A percentile compares a stretch with the other conserved stretches of the same genome.
These are phyloP conservation scores for Zaprionus taronus DNA, from an alignment of 1,140 invertebrate genomes.

Conservation along the genomic window DNA sequence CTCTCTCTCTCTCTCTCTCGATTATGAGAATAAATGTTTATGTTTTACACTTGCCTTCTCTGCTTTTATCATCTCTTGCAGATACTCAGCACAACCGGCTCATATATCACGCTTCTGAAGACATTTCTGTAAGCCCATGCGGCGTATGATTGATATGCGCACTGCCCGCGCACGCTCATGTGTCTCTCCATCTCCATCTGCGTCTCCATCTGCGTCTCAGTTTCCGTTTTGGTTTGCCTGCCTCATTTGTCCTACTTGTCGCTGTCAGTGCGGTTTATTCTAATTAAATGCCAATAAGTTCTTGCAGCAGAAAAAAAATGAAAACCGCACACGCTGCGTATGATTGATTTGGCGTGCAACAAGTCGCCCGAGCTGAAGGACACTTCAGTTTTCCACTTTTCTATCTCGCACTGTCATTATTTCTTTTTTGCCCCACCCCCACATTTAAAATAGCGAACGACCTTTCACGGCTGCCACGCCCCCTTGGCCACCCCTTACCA, in stretches of 20 bases:
- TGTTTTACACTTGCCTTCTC: slow-evolving; percentile 24
- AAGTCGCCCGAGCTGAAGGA: slow-evolving; percentile 6
- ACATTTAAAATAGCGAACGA: slow-evolving; percentile 26
- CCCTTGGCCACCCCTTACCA: neutral
- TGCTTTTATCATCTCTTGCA: slow-evolving; percentile 26
- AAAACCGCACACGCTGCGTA: neutral
- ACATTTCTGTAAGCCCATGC: slow-evolving; percentile 74
- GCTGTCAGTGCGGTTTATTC: slow-evolving; percentile 9
- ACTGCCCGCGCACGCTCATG: neutral
- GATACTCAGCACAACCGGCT: slow-evolving; percentile 82
- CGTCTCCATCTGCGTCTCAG: neutral
- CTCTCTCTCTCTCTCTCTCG: neutral
- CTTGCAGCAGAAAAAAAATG: neutral
- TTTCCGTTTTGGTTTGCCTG: neutral
- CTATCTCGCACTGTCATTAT: slow-evolving; percentile 49
- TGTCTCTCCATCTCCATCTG: neutral
- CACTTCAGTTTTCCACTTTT: slow-evolving; percentile 38
- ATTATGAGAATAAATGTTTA: slow-evolving; percentile 63
- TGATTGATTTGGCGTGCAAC: slow-evolving; percentile 11
- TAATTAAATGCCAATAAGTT: slow-evolving; percentile 24
- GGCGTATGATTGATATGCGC: slow-evolving; percentile 71
- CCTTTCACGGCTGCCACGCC: slow-evolving; percentile 25
- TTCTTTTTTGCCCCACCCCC: slow-evolving; percentile 42
- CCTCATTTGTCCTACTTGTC: slow-evolving; percentile 1
- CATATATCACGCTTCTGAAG: slow-evolving; percentile 79